These are phyloP conservation scores for Azorinus chamasolen DNA, from an alignment of 2,888 invertebrate genomes.

Conservation along the genomic window DNA sequence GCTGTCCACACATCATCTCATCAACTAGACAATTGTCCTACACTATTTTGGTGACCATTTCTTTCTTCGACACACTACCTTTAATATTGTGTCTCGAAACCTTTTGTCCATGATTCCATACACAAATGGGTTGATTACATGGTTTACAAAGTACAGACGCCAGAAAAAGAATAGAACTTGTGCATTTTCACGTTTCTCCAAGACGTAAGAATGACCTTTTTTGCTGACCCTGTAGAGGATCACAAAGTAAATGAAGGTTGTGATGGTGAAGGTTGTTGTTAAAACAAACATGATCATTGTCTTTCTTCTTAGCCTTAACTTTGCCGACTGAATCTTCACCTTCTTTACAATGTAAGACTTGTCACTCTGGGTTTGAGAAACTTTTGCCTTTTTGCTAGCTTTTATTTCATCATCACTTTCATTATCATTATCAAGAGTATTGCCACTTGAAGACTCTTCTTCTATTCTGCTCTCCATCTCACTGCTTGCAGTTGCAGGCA, in stretches of 20 bases:
- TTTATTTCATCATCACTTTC: slow-evolving; percentile 25
- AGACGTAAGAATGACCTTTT: slow-evolving; percentile 11
- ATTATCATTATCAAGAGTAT: not conserved
- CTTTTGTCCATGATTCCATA: slow-evolving; percentile 35
- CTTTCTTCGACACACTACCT: not conserved
- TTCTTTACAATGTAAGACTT: slow-evolving; percentile 3
- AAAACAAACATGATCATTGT: slow-evolving; percentile 45
- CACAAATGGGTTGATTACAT: slow-evolving; percentile 39
- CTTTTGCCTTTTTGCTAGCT: slow-evolving; percentile 1
- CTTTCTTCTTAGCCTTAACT: slow-evolving; percentile 26
- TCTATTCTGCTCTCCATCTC: not conserved
- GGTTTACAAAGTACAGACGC: slow-evolving; percentile 44
- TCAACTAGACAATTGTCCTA: too few relatives aligned
- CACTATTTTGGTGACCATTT: slow-evolving; percentile 5
- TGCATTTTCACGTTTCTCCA: slow-evolving; percentile 7
- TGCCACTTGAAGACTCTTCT: not conserved
- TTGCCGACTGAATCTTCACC: slow-evolving; percentile 7
- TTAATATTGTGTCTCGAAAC: slow-evolving; percentile 14
- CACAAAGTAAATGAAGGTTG: slow-evolving; percentile 27
- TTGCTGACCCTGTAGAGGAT: slow-evolving; percentile 19
- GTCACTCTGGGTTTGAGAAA: slow-evolving; percentile 1
- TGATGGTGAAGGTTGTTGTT: slow-evolving; percentile 27
- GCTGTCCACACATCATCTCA: too few relatives aligned
- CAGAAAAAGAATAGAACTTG: slow-evolving; percentile 27
- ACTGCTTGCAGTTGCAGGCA: not conserved